A percentile compares a stretch with the other conserved stretches of the same genome.
phyloP scores from a whole-genome alignment of 2,113 vertebrate species.

The Zapornia atra region DNA sequence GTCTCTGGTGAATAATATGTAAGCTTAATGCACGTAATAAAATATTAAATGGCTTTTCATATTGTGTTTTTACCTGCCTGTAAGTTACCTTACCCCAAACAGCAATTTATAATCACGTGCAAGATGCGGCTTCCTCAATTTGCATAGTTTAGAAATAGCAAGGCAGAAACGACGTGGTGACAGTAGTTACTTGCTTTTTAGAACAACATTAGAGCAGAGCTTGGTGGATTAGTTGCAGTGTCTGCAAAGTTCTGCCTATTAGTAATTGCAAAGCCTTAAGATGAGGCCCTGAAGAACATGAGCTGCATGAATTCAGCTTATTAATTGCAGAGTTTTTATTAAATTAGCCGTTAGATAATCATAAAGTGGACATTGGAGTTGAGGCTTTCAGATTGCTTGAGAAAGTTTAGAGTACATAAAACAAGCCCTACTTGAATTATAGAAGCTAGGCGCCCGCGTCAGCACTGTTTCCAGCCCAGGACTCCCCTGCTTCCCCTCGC shows the following conservation, averaged over 20 bases:
- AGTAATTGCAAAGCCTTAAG: not conserved
- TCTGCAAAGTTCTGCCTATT: conserved; percentile 3
- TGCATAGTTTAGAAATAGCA: not conserved
- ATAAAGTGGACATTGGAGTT: not conserved
- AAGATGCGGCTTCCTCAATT: not conserved
- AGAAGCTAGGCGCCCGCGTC: not conserved
- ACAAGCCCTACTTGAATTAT: not conserved
- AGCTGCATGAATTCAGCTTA: not conserved
- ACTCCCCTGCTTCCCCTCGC: not conserved
- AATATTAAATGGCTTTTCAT: too few relatives aligned
- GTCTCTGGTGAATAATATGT: not conserved
- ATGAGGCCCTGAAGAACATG: not conserved
- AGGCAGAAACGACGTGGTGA: not conserved
- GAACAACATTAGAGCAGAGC: not conserved
- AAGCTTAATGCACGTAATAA: not conserved
- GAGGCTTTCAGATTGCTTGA: not conserved
- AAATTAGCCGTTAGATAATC: not conserved
- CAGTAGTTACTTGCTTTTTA: not conserved
- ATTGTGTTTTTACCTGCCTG: not conserved
- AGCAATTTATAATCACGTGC: not conserved
- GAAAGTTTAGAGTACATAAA: not conserved
- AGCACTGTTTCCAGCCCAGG: not conserved
- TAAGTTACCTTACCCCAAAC: not conserved
- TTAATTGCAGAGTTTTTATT: not conserved
- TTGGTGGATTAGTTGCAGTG: not conserved